Conservation (phyloP, 2,888 invertebrate species). For the Agrotis exclamationis region DNA sequence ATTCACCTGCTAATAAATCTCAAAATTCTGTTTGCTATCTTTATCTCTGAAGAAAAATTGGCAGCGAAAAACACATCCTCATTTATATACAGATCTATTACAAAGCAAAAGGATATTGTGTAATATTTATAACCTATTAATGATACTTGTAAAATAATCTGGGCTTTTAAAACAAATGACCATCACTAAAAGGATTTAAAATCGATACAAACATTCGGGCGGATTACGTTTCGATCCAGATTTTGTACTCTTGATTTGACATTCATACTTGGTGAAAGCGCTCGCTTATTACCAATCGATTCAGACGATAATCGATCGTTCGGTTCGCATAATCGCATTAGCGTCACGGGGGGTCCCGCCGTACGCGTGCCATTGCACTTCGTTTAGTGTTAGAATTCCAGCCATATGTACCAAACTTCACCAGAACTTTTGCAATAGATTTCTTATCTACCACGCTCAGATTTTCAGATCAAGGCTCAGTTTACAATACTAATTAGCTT, state of each 20-base stretch:
- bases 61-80: background rate
- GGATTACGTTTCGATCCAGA: slow-evolving; percentile 81
- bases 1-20: too few species aligned
- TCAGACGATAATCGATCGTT: slow-evolving; percentile 82
- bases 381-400: slow-evolving; percentile 54
- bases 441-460: slow-evolving; percentile 56
- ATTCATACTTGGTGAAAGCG: slow-evolving; percentile 88
- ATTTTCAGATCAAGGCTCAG: slow-evolving; percentile 61
- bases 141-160: slow-evolving; percentile 58
- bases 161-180: slow-evolving; percentile 73
- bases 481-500: slow-evolving; percentile 62
- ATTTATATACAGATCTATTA: slow-evolving; percentile 5
- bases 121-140: slow-evolving; percentile 49
- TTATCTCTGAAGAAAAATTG: background rate
- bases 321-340: slow-evolving; percentile 84
- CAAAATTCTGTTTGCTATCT: too few species aligned
- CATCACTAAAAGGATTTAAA: slow-evolving; percentile 82
- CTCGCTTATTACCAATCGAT: slow-evolving; percentile 80
- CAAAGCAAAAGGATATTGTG: slow-evolving; percentile 18
- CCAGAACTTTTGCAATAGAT: slow-evolving; percentile 54
- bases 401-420: slow-evolving; percentile 41
- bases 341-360: slow-evolving; percentile 81
- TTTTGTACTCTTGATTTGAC: slow-evolving; percentile 82
- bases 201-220: slow-evolving; percentile 74
- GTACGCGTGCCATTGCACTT: slow-evolving; percentile 69